These are phyloP conservation scores for Acrossocheilus fasciatus DNA, from an alignment of 2,797 vertebrate species.

Conservation along the genomic window DNA sequence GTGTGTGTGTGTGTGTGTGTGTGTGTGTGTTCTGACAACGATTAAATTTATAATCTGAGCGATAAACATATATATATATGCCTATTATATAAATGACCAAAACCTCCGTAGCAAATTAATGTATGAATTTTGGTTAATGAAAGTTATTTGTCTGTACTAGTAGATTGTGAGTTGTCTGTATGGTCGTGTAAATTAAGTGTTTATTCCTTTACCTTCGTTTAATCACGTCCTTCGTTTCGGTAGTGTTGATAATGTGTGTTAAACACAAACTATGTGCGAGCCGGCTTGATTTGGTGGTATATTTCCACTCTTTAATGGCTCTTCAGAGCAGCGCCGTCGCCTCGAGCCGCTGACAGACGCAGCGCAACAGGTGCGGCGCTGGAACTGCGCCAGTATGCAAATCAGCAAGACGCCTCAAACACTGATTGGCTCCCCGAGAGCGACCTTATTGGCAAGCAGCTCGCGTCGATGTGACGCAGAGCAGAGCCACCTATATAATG, in stretches of 20 bases:
- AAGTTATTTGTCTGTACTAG: background rate
- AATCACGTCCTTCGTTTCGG: background rate
- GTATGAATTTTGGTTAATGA: background rate
- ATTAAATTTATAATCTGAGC: background rate
- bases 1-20: background rate
- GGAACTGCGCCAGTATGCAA: slow-evolving; percentile 66
- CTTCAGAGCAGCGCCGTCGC: background rate
- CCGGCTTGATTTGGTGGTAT: slow-evolving; percentile 5
- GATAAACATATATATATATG: background rate
- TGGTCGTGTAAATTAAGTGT: background rate
- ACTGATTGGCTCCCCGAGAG: slow-evolving; percentile 68
- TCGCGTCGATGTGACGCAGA: slow-evolving; percentile 59
- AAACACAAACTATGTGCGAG: slow-evolving; percentile 1
- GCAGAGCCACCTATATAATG: slow-evolving; percentile 76
- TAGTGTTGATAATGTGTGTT: background rate
- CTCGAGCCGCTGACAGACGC: slow-evolving; percentile 53
- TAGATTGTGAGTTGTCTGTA: background rate
- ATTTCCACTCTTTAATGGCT: slow-evolving; percentile 36
- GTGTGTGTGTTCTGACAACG: background rate
- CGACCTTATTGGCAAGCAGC: slow-evolving; percentile 59
- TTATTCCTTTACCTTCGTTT: background rate
- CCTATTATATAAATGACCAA: background rate
- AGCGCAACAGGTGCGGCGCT: slow-evolving; percentile 71
- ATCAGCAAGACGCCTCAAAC: slow-evolving; percentile 45
- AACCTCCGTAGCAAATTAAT: background rate